Base-by-base conservation (phyloP, 2,113 vertebrate genomes). In the Tauraco erythrolophus region DNA sequence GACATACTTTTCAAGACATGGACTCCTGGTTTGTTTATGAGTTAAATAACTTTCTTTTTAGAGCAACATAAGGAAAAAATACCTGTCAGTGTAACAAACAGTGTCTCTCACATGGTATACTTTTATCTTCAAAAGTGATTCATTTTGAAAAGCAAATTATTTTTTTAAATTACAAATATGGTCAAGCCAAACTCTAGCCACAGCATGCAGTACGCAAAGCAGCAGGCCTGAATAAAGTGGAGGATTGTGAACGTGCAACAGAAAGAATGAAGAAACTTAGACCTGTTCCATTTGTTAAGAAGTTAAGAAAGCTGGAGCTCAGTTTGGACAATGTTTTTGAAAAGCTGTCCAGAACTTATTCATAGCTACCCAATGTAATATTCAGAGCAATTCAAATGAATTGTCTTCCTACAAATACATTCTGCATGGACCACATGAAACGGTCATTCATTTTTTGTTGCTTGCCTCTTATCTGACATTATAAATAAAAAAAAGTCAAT, bases 401-500 rank as follows among this genome's bases (percentile, higher is more conserved):
- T 88, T 0, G 0, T 65, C 50, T 58, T 76, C 41, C 41, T 86
- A 19, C 15, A 66, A 79, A 48, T 70, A 66, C 5, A 19, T 80
- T 92, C 37, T 70, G 5, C 30, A 10, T 23, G 25, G n/a, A 17
- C 28, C 21, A 19, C 22, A 54, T 70, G 50, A 93, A 79, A 53
- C 2, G n/a, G 28, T 51, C 1, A 9, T 64, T 77, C 5, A 7
- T 60, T 81, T 89, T 76, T 66, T 51, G 61, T 87, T 91, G 7
- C 45, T 86, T 86, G 45, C 45, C 28, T 86, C 41, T 94, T 89
- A 80, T 86, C 64, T 92, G 66, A 75, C 39, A 58, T 66, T 81
- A 74, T 39, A 96, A 92, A 91, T 83, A 90, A 69, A 87, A 48
- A 22, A 35, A 91, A 95, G 54, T 86, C 61, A 90, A 82, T 94